Conservation (phyloP, 2,797 vertebrate genomes). For the Emydoidea blandingii region DNA sequence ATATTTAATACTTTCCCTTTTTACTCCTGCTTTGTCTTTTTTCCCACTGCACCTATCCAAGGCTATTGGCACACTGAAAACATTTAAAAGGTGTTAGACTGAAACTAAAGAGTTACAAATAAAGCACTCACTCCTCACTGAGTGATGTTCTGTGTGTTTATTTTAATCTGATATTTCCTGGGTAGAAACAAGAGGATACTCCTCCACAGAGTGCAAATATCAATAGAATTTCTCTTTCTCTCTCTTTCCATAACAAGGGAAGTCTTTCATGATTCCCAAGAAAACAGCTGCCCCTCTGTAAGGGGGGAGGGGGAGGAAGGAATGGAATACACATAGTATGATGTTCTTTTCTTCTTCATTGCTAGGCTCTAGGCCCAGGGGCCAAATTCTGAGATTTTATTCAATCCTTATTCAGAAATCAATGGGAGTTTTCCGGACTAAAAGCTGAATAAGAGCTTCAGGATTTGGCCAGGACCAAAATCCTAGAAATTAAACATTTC, state of each 20-base stretch:
- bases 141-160: slow-evolving; percentile 2
- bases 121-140: neutral
- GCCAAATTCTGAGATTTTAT: neutral
- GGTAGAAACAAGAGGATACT: slow-evolving; percentile 28
- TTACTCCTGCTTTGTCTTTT: slow-evolving; percentile 57
- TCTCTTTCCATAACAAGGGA: neutral
- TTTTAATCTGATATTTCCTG: slow-evolving; percentile 40
- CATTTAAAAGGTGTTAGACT: slow-evolving; percentile 22
- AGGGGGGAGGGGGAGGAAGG: neutral
- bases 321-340: neutral
- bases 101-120: slow-evolving; percentile 29
- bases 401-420: slow-evolving; percentile 6
- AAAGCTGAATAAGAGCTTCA: neutral
- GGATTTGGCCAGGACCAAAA: slow-evolving; percentile 9
- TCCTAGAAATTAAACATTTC: slow-evolving; percentile 20
- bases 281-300: slow-evolving; percentile 5
- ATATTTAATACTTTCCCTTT: slow-evolving; percentile 12
- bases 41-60: slow-evolving; percentile 46
- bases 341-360: neutral
- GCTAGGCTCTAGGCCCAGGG: neutral
- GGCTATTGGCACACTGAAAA: neutral
- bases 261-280: slow-evolving; percentile 48
- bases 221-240: neutral
- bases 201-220: slow-evolving; percentile 14
- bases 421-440: slow-evolving; percentile 4